Evolutionary conservation across 2,113 vertebrate species (phyloP).

Genomic region (Poicephalus meyeri): DNA sequence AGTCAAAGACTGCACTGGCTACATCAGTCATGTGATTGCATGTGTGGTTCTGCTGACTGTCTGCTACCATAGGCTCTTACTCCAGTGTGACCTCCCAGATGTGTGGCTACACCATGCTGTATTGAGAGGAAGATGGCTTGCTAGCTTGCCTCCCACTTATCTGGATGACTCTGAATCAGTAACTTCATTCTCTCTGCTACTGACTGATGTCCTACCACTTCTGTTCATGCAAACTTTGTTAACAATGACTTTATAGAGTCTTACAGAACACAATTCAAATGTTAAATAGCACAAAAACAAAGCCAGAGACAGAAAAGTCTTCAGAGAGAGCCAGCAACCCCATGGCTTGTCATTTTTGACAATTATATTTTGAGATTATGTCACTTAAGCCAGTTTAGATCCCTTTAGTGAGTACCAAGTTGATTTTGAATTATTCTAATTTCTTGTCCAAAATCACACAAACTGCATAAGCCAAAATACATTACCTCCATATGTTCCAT

Average conservation of each 20-base stretch:
- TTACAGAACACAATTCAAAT: not conserved
- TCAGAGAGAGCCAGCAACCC: not conserved
- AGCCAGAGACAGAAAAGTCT: not conserved
- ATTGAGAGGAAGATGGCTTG: not conserved
- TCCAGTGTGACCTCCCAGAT: not conserved
- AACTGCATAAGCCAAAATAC: not conserved
- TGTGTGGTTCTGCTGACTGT: not conserved
- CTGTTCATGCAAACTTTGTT: not conserved
- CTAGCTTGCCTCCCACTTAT: not conserved
- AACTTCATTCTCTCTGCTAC: not conserved
- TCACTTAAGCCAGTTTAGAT: not conserved
- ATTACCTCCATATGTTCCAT: not conserved
- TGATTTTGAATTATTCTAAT: not conserved
- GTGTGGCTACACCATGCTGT: not conserved
- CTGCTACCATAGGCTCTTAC: not conserved
- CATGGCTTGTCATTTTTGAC: not conserved
- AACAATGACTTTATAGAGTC: not conserved
- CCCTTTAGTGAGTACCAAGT: not conserved
- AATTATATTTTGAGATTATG: not conserved
- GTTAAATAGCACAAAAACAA: not conserved
- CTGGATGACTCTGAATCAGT: not conserved
- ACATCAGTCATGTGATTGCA: not conserved
- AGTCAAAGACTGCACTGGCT: not conserved
- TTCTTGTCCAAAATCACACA: not conserved
- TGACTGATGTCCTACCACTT: not conserved